A percentile compares a stretch with the other conserved stretches of the same genome.
phyloP scores from a whole-genome alignment of 2,888 invertebrate species.

The Brachylomia viminalis region DNA sequence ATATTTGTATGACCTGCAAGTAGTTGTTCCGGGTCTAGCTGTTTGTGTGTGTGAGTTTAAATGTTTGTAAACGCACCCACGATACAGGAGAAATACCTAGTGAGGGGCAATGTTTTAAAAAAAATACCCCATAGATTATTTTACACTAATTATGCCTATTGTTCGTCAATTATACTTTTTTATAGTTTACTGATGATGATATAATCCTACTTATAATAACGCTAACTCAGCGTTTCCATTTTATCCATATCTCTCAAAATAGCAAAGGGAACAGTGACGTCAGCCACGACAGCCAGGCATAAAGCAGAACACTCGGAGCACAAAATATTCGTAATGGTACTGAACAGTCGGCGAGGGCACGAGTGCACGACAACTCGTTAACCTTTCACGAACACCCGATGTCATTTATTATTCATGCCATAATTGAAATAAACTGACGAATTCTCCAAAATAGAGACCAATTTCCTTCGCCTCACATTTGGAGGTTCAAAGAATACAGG shows the following conservation, averaged over 20 bases:
- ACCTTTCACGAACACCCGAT: conserved; percentile 84
- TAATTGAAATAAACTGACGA: conserved; percentile 72
- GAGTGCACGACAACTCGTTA: conserved; percentile 80
- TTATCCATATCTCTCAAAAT: background rate
- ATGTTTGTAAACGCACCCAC: no score
- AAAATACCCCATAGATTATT: no score
- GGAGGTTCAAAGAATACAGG: conserved; percentile 63
- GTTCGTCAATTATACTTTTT: background rate
- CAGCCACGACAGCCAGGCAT: background rate
- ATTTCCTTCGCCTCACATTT: conserved; percentile 48
- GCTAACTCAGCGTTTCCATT: background rate
- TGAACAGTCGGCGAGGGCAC: conserved; percentile 67
- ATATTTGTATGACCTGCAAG: no score
- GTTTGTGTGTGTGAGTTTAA: no score
- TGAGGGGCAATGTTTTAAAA: no score
- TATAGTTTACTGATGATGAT: background rate
- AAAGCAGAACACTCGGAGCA: conserved; percentile 5
- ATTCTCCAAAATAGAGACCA: conserved; percentile 67
- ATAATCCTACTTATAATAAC: background rate
- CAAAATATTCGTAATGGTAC: conserved; percentile 35
- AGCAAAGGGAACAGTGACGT: conserved; percentile 6
- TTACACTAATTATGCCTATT: background rate
- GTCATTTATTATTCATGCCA: conserved; percentile 81
- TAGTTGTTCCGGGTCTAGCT: no score
- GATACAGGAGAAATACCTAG: no score